A percentile compares a stretch with the other conserved stretches of the same genome.
Evolutionary conservation across 2,797 vertebrate species (phyloP).

Genomic region (Tiaroga cobitis): DNA sequence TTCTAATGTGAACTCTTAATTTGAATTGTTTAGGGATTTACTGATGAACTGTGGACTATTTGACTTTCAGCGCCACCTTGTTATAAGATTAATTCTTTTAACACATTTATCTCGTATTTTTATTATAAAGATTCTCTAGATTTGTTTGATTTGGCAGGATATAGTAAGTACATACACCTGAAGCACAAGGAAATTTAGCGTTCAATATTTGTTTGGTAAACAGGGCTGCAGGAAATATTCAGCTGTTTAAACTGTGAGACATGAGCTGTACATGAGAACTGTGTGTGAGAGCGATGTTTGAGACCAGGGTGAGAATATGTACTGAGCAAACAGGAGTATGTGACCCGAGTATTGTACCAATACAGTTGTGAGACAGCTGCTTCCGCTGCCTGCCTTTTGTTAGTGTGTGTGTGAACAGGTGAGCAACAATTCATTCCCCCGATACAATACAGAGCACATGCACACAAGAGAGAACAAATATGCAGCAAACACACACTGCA

Average conservation of each 20-base stretch:
- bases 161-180: conserved; percentile 30
- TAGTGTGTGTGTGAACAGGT: conserved; percentile 75
- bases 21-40: background rate
- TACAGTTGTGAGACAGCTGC: conserved; percentile 71
- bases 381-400: conserved; percentile 64
- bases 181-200: conserved; percentile 37
- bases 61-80: background rate
- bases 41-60: background rate
- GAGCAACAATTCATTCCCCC: conserved; percentile 68
- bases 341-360: conserved; percentile 66
- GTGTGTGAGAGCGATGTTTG: conserved; percentile 69
- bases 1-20: background rate
- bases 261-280: conserved; percentile 58
- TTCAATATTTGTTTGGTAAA: conserved; percentile 38
- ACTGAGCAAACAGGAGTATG: conserved; percentile 61
- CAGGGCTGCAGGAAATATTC: conserved; percentile 60
- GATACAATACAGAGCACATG: conserved; percentile 52
- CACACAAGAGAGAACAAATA: conserved; percentile 50
- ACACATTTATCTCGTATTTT: too few relatives aligned
- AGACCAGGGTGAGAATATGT: conserved; percentile 64
- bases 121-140: background rate
- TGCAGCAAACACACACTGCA: conserved; percentile 59
- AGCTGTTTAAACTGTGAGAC: conserved; percentile 77
- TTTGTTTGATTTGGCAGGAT: conserved; percentile 34
- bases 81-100: background rate